Conservation (phyloP, 2,888 invertebrate genomes). For the Baronia brevicornis region DNA sequence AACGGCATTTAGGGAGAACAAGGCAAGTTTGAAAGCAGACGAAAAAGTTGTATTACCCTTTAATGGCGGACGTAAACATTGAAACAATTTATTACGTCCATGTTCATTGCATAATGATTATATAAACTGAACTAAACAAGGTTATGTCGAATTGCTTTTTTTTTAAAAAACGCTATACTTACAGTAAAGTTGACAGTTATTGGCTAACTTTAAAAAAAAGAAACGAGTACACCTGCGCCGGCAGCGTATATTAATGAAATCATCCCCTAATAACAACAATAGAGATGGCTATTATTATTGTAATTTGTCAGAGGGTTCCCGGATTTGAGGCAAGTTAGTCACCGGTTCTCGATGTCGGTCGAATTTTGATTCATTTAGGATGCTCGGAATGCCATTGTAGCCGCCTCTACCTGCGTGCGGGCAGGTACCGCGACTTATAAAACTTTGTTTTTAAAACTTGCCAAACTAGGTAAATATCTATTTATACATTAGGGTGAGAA, state of each 20-base stretch:
- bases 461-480: slow-evolving; percentile 55
- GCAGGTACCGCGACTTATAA: slow-evolving; percentile 33
- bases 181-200: slow-evolving; percentile 7
- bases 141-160: too few species aligned
- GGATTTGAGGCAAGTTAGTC: slow-evolving; percentile 34
- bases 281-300: slow-evolving; percentile 56
- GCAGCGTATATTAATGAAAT: slow-evolving; percentile 56
- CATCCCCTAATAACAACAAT: slow-evolving; percentile 62
- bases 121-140: too few species aligned
- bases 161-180: too few species aligned
- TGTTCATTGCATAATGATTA: too few species aligned
- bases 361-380: slow-evolving; percentile 71
- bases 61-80: slow-evolving; percentile 17
- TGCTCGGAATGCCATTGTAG: slow-evolving; percentile 70
- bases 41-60: slow-evolving; percentile 20
- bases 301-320: slow-evolving; percentile 53
- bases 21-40: slow-evolving; percentile 25
- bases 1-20: slow-evolving; percentile 54
- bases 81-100: slow-evolving; percentile 22
- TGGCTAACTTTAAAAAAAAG: background rate
- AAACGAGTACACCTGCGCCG: slow-evolving; percentile 38
- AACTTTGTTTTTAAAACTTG: slow-evolving; percentile 60
- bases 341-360: slow-evolving; percentile 35
- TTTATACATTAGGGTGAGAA: slow-evolving; percentile 52
- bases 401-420: slow-evolving; percentile 52